Conservation (phyloP, 2,888 invertebrate species). For the Agapostemon virescens region DNA sequence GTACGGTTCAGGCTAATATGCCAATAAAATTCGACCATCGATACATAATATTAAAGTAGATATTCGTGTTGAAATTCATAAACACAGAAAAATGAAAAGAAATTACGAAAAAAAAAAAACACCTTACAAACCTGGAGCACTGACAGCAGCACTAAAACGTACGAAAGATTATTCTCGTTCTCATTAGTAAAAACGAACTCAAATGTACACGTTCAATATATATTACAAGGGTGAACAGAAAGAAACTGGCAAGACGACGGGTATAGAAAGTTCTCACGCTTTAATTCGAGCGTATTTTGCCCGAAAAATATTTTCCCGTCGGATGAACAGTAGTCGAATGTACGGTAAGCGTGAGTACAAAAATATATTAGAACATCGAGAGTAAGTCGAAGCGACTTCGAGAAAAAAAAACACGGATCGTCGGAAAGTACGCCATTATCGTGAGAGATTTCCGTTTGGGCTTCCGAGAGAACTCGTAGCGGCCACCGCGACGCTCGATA, state of each 20-base stretch:
- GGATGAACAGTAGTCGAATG: slow-evolving; percentile 4
- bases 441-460: slow-evolving; percentile 71
- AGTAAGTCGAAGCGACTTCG: slow-evolving; percentile 40
- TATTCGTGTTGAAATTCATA: slow-evolving; percentile 23
- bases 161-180: slow-evolving; percentile 55
- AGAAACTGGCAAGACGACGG: slow-evolving; percentile 53
- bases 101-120: slow-evolving; percentile 39
- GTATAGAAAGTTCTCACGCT: slow-evolving; percentile 58
- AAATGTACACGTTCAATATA: slow-evolving; percentile 53
- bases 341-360: slow-evolving; percentile 19
- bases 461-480: slow-evolving; percentile 67
- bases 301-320: slow-evolving; percentile 35
- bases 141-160: slow-evolving; percentile 54
- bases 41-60: slow-evolving; percentile 32
- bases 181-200: slow-evolving; percentile 53
- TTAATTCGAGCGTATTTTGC: slow-evolving; percentile 47
- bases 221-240: slow-evolving; percentile 55
- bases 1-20: slow-evolving; percentile 10
- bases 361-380: slow-evolving; percentile 28
- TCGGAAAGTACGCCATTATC: slow-evolving; percentile 74
- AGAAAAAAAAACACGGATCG: slow-evolving; percentile 66
- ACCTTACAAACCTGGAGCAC: slow-evolving; percentile 61
- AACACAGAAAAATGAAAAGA: slow-evolving; percentile 47
- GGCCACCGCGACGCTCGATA: slow-evolving; percentile 72
- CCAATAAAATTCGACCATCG: slow-evolving; percentile 2